Percentiles rank a stretch among this genome's conserved stretches.
Conservation (phyloP, 2,888 invertebrate species). For the Chrysotoxum bicinctum region DNA sequence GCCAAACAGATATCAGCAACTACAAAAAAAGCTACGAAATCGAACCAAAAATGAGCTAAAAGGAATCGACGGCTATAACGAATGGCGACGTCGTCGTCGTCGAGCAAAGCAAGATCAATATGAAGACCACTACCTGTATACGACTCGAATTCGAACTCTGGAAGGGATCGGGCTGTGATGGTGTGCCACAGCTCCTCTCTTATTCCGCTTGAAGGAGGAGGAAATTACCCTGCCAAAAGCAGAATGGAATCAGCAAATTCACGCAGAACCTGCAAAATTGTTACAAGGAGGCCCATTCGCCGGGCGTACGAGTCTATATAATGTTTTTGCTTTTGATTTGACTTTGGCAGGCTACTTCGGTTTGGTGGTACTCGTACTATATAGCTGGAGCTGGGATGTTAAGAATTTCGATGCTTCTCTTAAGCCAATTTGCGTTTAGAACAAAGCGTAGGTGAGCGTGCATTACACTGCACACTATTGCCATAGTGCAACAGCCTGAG, state of each 20-base stretch:
- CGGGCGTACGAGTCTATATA: background rate
- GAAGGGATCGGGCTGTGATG: background rate
- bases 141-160: constrained; percentile 22
- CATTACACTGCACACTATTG: constrained; percentile 13
- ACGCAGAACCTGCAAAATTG: constrained; percentile 64
- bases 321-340: constrained; percentile 3
- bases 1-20: constrained; percentile 4
- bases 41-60: constrained; percentile 65
- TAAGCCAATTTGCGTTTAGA: constrained; percentile 64
- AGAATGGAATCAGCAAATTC: constrained; percentile 68
- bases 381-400: background rate
- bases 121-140: constrained; percentile 45
- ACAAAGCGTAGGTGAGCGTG: constrained; percentile 53
- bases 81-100: constrained; percentile 52
- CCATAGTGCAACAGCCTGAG: background rate
- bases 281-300: constrained; percentile 38
- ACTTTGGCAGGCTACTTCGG: background rate
- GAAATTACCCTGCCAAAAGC: constrained; percentile 71
- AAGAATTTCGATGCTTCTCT: constrained; percentile 31
- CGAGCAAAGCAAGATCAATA: constrained; percentile 61
- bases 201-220: constrained; percentile 34
- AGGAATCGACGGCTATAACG: constrained; percentile 67
- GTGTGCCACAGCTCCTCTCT: constrained; percentile 5
- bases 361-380: background rate
- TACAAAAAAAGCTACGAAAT: constrained; percentile 35